These are phyloP conservation scores for Drosophila pseudotalamancana DNA, from an alignment of 2,888 invertebrate species.

Conservation along the genomic window DNA sequence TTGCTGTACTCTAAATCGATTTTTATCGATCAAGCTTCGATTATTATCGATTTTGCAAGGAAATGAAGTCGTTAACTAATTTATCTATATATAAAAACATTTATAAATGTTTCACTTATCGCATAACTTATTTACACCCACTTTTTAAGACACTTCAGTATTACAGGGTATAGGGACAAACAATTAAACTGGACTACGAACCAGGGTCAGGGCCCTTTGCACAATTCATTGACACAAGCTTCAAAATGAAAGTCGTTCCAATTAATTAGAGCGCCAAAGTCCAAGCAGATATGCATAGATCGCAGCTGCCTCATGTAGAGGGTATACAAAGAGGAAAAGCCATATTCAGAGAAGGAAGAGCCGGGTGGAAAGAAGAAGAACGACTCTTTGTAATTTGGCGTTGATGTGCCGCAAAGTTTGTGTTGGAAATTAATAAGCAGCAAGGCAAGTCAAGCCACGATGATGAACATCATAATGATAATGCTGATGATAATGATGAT, in stretches of 20 bases:
- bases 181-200: conserved; percentile 32
- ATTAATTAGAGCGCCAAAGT: conserved; percentile 67
- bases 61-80: no score
- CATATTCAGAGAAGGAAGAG: not conserved
- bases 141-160: not conserved
- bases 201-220: conserved; percentile 57
- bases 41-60: not conserved
- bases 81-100: no score
- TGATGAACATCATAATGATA: conserved; percentile 27
- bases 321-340: not conserved
- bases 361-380: conserved; percentile 44
- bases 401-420: conserved; percentile 67
- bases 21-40: not conserved
- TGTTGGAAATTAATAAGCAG: conserved; percentile 67
- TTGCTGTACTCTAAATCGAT: not conserved
- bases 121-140: not conserved
- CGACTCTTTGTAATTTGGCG: conserved; percentile 68
- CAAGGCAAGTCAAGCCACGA: conserved; percentile 22
- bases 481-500: conserved; percentile 17
- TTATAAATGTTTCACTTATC: no score
- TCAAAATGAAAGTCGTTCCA: conserved; percentile 44
- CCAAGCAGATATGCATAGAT: conserved; percentile 12
- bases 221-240: conserved; percentile 35
- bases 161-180: conserved; percentile 35
- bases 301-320: conserved; percentile 30